Percentiles rank a stretch among this genome's conserved stretches.
Evolutionary conservation across 2,888 invertebrate species (phyloP).

Genomic region (Acleris literana): DNA sequence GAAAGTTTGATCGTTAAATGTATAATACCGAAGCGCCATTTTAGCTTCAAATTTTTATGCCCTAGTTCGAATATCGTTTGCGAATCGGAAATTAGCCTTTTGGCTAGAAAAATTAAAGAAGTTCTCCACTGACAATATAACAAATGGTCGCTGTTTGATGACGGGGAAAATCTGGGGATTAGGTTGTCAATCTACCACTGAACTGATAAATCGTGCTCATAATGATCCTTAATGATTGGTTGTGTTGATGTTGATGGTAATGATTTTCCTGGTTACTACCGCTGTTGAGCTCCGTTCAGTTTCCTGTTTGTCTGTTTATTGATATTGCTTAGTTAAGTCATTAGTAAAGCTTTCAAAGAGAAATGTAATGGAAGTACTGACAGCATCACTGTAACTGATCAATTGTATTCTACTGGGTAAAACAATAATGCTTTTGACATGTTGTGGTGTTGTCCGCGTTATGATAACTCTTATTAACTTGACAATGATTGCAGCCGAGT

Average conservation of each 20-base stretch:
- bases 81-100: conserved; percentile 16
- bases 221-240: background rate
- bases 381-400: no score
- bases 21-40: conserved; percentile 11
- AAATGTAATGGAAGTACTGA: no score
- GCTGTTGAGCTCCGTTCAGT: no score
- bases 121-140: conserved; percentile 26
- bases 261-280: background rate
- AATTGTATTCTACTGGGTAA: no score
- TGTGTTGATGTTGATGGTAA: no score
- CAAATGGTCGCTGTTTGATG: conserved; percentile 17
- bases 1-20: conserved; percentile 41
- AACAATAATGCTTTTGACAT: no score
- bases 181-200: conserved; percentile 24
- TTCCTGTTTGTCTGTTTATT: no score
- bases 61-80: background rate
- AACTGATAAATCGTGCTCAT: conserved; percentile 17
- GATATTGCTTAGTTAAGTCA: no score
- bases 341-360: no score
- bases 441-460: no score
- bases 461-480: no score
- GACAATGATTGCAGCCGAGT: no score
- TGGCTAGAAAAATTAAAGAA: conserved; percentile 21
- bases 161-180: conserved; percentile 29
- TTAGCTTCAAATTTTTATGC: conserved; percentile 24